Conservation (phyloP, 2,113 vertebrate species). For the Trogon surrucura region DNA sequence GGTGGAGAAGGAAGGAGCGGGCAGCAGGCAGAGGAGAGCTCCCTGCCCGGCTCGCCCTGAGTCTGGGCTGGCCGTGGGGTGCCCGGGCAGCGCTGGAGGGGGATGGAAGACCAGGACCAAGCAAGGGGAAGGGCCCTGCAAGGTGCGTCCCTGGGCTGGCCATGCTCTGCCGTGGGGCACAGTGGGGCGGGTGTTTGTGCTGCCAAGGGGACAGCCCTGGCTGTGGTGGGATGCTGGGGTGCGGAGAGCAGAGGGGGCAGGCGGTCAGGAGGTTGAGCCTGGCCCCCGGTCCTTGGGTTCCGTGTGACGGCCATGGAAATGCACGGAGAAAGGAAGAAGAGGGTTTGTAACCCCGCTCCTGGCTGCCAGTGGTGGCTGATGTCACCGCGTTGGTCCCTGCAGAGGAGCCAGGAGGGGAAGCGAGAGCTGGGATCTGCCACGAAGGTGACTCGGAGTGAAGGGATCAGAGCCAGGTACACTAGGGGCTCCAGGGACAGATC, state of each 20-base stretch:
- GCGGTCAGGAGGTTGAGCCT: background rate
- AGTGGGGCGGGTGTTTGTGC: background rate
- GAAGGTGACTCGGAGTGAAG: constrained; percentile 36
- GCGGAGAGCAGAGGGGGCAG: background rate
- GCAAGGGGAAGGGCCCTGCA: background rate
- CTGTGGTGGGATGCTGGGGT: background rate
- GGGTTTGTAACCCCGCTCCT: background rate
- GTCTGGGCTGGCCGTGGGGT: background rate
- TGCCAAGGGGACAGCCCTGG: accelerated
- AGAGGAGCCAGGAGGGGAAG: constrained; percentile 49
- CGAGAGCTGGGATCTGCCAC: background rate
- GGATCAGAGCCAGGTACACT: constrained; percentile 48
- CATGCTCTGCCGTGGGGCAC: background rate
- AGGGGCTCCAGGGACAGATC: accelerated
- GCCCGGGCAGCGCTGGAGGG: background rate
- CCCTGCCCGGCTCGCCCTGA: background rate
- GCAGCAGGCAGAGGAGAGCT: background rate
- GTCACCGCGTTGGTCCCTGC: background rate
- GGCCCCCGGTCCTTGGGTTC: background rate
- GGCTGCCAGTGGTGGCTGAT: constrained; percentile 59
- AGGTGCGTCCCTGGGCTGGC: background rate
- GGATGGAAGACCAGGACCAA: accelerated
- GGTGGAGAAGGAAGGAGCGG: accelerated
- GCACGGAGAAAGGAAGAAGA: accelerated
- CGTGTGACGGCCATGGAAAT: accelerated